Percentiles rank a stretch among this genome's conserved stretches.
Conservation (phyloP, 2,113 vertebrate genomes). For the Tor tambroides region DNA sequence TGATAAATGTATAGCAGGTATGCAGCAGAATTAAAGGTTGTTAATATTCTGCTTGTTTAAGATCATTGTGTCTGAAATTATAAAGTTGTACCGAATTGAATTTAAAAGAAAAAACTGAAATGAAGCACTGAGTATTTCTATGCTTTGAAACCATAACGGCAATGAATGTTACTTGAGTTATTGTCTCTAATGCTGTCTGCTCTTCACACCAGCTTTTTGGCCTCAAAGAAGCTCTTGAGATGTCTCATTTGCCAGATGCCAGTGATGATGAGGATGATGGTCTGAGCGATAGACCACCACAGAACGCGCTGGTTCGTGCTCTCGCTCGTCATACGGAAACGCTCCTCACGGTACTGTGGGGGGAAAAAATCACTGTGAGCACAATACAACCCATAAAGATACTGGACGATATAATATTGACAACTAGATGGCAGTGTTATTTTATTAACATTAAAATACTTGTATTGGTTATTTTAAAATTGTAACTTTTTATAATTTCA, state of each 20-base stretch:
- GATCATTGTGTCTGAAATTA: background rate
- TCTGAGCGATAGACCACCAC: conserved; percentile 97
- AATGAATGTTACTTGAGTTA: background rate
- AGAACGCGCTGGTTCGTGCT: conserved; percentile 96
- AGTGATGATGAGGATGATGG: conserved; percentile 90
- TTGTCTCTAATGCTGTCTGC: background rate
- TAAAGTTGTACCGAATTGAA: background rate
- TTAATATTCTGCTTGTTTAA: background rate
- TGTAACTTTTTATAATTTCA: too few relatives aligned
- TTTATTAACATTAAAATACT: background rate
- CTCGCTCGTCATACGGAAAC: conserved; percentile 94
- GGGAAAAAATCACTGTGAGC: background rate
- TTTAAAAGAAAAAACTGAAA: background rate
- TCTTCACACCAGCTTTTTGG: conserved; percentile 90
- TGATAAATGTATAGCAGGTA: background rate
- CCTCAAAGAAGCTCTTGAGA: conserved; percentile 96
- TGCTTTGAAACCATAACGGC: background rate
- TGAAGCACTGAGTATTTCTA: background rate
- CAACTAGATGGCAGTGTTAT: background rate
- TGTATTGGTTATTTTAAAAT: too few relatives aligned
- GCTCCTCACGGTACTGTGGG: conserved; percentile 89
- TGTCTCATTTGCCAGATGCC: conserved; percentile 98
- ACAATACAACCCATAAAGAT: background rate
- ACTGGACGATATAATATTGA: background rate
- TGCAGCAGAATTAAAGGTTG: background rate